phyloP scores from a whole-genome alignment of 2,888 invertebrate genomes.

The Andrena hattorfiana region DNA sequence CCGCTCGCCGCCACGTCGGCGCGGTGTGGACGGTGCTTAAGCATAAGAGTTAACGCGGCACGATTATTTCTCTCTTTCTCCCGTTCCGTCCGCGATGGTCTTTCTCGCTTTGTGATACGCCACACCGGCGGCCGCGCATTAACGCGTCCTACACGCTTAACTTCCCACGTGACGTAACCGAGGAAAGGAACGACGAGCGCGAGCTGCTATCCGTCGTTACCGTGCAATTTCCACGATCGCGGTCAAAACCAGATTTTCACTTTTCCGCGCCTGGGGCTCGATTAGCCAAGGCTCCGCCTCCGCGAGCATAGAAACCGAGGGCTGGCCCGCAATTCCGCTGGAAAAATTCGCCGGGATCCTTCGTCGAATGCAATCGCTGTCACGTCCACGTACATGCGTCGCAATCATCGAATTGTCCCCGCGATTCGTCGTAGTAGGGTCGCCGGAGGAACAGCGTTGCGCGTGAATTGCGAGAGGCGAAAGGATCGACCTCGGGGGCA shows the following conservation, averaged over 20 bases:
- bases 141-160: constrained; percentile 70
- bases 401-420: constrained; percentile 13
- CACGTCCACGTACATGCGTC: neutral
- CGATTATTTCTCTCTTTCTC: constrained; percentile 56
- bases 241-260: neutral
- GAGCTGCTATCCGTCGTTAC: neutral
- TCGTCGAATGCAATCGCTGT: neutral
- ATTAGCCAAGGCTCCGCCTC: neutral
- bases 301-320: neutral
- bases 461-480: constrained; percentile 20
- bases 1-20: constrained; percentile 75
- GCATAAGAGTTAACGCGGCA: constrained; percentile 75
- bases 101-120: constrained; percentile 44
- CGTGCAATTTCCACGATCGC: constrained; percentile 4
- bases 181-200: constrained; percentile 42
- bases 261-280: neutral
- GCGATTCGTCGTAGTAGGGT: neutral
- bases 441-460: neutral
- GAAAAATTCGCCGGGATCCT: neutral
- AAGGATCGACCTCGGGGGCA: constrained; percentile 27
- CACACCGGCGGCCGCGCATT: constrained; percentile 62
- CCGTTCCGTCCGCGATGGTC: neutral
- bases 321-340: neutral
- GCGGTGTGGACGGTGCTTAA: constrained; percentile 69
- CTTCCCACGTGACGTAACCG: constrained; percentile 73